Percentiles rank a stretch among this genome's conserved stretches.
phyloP scores from a whole-genome alignment of 2,113 vertebrate genomes.

The Corythornis cristatus region DNA sequence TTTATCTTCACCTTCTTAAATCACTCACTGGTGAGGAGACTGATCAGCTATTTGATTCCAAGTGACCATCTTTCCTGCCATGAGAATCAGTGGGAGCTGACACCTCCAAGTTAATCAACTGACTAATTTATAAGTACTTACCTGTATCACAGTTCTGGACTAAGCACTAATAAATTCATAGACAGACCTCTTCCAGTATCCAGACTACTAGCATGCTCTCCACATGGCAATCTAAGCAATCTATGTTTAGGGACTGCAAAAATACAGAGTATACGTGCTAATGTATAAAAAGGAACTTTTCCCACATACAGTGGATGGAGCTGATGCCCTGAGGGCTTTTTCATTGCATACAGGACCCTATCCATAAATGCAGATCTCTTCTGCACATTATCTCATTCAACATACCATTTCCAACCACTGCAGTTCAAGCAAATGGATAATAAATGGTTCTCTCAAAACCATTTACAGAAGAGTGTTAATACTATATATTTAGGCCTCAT shows the following conservation, averaged over 20 bases:
- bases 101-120: neutral
- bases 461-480: neutral
- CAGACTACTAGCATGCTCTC: neutral
- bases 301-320: neutral
- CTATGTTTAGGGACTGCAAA: neutral
- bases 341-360: neutral
- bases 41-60: neutral
- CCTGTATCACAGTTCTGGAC: neutral
- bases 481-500: neutral
- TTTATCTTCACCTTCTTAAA: neutral
- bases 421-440: neutral
- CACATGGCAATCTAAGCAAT: neutral
- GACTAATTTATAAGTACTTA: neutral
- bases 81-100: neutral
- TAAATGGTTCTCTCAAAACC: neutral
- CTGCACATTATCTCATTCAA: neutral
- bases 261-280: neutral
- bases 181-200: neutral
- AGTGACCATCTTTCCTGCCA: neutral
- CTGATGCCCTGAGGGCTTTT: neutral
- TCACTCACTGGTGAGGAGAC: neutral
- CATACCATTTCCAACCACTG: neutral
- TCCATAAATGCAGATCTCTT: neutral
- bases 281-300: neutral
- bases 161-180: neutral